Percentiles rank a stretch among this genome's conserved stretches.
phyloP scores from a whole-genome alignment of 2,888 invertebrate species.

The Pherbina coryleti region DNA sequence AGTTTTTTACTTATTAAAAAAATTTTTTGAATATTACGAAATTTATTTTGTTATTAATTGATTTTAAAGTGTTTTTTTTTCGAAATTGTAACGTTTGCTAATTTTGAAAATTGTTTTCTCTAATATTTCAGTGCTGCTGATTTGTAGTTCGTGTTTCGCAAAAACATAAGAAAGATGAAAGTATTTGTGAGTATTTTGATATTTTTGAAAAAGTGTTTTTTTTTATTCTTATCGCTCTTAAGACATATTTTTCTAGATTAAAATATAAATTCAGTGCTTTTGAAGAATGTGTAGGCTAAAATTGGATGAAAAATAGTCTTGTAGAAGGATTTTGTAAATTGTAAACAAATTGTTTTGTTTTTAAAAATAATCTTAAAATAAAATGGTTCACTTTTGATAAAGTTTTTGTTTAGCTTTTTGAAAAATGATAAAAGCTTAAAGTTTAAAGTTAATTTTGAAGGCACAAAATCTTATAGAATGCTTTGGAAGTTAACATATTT shows the following conservation, averaged over 20 bases:
- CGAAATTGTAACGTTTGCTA: background rate
- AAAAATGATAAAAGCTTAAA: too few species aligned
- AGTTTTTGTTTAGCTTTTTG: too few species aligned
- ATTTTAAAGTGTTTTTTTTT: background rate
- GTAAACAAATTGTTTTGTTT: too few species aligned
- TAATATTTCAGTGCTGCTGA: slow-evolving; percentile 49
- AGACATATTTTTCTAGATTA: background rate
- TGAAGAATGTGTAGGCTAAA: too few species aligned
- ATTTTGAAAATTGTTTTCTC: slow-evolving; percentile 23
- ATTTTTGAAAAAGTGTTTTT: background rate
- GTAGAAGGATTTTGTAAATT: too few species aligned
- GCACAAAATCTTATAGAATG: too few species aligned
- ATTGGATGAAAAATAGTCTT: too few species aligned
- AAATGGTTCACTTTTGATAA: too few species aligned
- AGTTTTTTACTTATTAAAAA: slow-evolving; percentile 29
- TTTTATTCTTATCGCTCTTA: slow-evolving; percentile 16
- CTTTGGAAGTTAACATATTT: too few species aligned
- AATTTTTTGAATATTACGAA: background rate
- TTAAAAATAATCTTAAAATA: too few species aligned
- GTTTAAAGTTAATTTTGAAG: too few species aligned
- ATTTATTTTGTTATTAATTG: background rate
- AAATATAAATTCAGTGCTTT: too few species aligned
- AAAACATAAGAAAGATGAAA: slow-evolving; percentile 69
- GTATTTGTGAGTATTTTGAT: slow-evolving; percentile 71
- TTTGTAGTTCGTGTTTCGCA: slow-evolving; percentile 35